Conservation (phyloP, 1,140 invertebrate genomes). For the Trichonephila clavata region DNA sequence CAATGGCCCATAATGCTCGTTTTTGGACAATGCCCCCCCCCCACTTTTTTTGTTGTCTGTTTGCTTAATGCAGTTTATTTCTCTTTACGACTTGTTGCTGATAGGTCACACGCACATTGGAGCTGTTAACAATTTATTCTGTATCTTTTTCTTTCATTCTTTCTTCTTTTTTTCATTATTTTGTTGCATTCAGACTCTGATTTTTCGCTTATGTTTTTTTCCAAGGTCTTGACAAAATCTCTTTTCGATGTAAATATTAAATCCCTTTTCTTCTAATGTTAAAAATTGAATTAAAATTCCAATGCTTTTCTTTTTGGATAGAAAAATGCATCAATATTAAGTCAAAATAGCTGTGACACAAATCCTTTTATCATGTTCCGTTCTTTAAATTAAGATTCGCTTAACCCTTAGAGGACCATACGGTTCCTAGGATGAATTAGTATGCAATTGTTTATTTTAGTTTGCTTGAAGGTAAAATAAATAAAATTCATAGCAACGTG, state of each 20-base stretch:
- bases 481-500: too few species aligned
- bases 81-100: conserved; percentile 62
- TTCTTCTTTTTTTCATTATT: neutral
- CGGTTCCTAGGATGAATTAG: too few species aligned
- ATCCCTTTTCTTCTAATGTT: too few species aligned
- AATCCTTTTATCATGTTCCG: too few species aligned
- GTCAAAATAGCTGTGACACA: too few species aligned
- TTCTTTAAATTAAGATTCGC: too few species aligned
- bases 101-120: conserved; percentile 36
- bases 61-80: conserved; percentile 53
- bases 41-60: conserved; percentile 32
- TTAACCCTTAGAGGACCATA: too few species aligned
- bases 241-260: neutral
- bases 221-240: neutral
- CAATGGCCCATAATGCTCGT: conserved; percentile 67
- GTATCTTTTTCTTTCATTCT: conserved; percentile 37
- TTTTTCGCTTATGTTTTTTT: neutral
- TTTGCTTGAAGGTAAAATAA: too few species aligned
- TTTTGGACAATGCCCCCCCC: conserved; percentile 17
- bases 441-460: too few species aligned
- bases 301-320: too few species aligned
- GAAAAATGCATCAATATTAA: too few species aligned
- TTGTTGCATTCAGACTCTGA: neutral
- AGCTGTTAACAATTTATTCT: conserved; percentile 67
- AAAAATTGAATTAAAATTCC: too few species aligned